Base-by-base conservation (phyloP, 2,888 invertebrate species). In the Chaitophorus viminalis region DNA sequence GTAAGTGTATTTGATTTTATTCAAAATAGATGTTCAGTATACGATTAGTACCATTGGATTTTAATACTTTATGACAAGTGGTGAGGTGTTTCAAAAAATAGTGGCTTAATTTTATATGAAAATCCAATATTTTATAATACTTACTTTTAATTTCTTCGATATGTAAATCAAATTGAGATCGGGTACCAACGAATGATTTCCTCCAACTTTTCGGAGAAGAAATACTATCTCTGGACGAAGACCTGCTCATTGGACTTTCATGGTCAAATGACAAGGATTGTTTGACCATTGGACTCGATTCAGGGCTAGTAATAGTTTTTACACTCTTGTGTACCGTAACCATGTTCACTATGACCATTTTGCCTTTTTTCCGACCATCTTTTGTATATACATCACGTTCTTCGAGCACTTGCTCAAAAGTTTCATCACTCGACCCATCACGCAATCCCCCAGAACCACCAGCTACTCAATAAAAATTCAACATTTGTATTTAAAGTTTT, bases 91-190 rank as follows among this genome's bases (percentile, higher is more conserved):
- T 60, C n/a, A 60, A 60, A 60, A 60, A 60, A 6, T 25, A 60
- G 21, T 60, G 46, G 46, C 11, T 46, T 46, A 11, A 14, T 46
- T 46, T 46, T 46, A 46, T 68, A 31, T 31, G 31, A 29, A 29
- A 14, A 29, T 9, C 70, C 29, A 46, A 60, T 83, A 60, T 29
- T 83, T 31, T 0, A 8, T 21, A 25, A 39, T 39, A 81, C 89
- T 89, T 94, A 96, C 96, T 96, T 96, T 95, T 94, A 91, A 96
- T 96, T 92, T 95, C 94, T 90, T 94, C 95, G 91, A 97, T 97
- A 92, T 96, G 96, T 88, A 95, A 94, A 92, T 97, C 97, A 92
- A 95, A 96, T 92, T 96, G 95, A 90, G 95, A 95, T 91, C 95
- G 95, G 92, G 95, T 96, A 91, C 96, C 93, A 90, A 94, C 93